Conservation (phyloP, 2,113 vertebrate genomes). For the Neoarius graeffei region DNA sequence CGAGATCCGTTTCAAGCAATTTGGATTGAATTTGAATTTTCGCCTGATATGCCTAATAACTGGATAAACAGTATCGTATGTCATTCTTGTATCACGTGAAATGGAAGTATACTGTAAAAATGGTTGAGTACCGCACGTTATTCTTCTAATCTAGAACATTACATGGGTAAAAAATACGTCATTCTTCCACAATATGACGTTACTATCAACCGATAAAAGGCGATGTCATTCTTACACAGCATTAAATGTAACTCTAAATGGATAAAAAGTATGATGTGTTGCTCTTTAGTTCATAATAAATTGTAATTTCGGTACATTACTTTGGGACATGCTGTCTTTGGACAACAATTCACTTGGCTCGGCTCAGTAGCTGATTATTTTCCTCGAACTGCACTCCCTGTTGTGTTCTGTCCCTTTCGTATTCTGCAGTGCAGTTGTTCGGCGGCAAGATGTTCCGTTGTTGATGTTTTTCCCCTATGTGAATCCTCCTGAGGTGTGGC, state of each 20-base stretch:
- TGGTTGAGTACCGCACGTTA: too few species aligned
- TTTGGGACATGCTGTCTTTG: not conserved
- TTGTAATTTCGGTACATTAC: not conserved
- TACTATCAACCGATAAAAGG: too few species aligned
- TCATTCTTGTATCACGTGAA: too few species aligned
- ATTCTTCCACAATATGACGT: too few species aligned
- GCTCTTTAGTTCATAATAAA: not conserved
- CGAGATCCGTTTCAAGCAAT: too few species aligned
- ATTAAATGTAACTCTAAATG: not conserved
- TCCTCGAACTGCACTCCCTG: not conserved
- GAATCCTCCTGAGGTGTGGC: slow-evolving; percentile 14
- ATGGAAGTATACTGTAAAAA: too few species aligned
- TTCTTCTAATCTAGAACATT: too few species aligned
- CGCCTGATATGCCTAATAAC: too few species aligned
- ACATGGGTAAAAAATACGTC: too few species aligned
- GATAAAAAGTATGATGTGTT: not conserved
- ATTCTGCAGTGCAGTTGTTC: not conserved
- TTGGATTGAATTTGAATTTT: too few species aligned
- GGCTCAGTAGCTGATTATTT: not conserved
- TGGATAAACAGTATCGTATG: too few species aligned
- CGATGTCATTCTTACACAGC: too few species aligned
- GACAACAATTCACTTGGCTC: not conserved
- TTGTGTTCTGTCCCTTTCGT: not conserved
- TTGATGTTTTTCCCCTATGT: not conserved
- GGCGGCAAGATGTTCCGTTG: not conserved